Evolutionary conservation across 2,888 invertebrate genomes (phyloP), one percentile per base, ranked within the genome.

Genomic region (Merodon equestris): DNA sequence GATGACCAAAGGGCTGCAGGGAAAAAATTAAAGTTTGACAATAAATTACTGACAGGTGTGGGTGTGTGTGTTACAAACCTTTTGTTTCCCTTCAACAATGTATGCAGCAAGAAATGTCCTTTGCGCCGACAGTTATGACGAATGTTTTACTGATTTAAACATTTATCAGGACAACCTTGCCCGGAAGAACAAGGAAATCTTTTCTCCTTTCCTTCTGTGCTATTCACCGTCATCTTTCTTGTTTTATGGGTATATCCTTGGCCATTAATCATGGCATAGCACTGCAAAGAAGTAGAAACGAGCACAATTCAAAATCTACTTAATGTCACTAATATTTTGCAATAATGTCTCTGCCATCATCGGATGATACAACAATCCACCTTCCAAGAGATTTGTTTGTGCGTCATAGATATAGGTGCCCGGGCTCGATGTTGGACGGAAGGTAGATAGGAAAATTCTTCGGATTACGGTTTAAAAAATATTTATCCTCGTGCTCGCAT

Each of bases 291-390:
- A 5, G 4, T 14, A 42, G 18, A 38, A 47, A 56, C 36, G 48
- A 56, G 73, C 63, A 79, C 63, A 79, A 57, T 70, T 74, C 58
- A 68, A 73, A 79, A 79, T 79, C 79, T 74, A 79, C 74, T 79
- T 79, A 79, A 79, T 74, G 79, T 79, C 79, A 79, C 74, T 64
- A 64, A 79, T 73, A 79, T 79, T 77, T 79, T 74, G 74, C 58
- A 58, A 68, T 74, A 68, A 79, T 68, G 79, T 79, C 79, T 60
- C 47, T 64, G 74, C 67, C 79, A 63, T 73, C 61, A 38, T 38
- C 34, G 47, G 7, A 27, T 27, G 3, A 2, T 27, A 4, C 3
- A 27, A 7, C 27, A 4, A 4, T 27, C 3, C 3, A 7, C 3
- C 27, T 27, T 7, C 27, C 7, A 7, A 4, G 7, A 27, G 7